These are phyloP conservation scores for Rhabdomys dilectus DNA, from an alignment of 2,113 vertebrate genomes.

Conservation along the genomic window DNA sequence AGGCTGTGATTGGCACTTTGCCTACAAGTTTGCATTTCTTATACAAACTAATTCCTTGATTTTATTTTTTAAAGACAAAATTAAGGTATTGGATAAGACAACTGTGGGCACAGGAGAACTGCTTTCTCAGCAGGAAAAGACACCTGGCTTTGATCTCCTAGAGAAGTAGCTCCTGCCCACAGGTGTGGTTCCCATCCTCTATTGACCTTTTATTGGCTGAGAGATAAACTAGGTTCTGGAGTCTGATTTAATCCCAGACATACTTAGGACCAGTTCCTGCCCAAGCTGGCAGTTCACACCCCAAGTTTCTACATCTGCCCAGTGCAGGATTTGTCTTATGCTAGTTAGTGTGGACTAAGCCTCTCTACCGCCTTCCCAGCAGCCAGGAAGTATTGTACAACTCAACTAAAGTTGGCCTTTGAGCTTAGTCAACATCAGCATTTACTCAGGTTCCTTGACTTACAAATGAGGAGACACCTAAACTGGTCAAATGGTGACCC, in stretches of 20 bases:
- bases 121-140: background rate
- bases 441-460: background rate
- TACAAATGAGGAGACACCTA: background rate
- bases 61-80: conserved; percentile 37
- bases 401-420: background rate
- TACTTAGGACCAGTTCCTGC: background rate
- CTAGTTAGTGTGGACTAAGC: background rate
- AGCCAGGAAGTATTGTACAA: background rate
- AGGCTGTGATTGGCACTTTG: conserved; percentile 5
- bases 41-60: background rate
- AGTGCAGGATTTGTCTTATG: too few species aligned
- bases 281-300: background rate
- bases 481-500: background rate
- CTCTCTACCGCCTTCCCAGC: background rate
- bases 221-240: background rate
- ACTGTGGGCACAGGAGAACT: background rate
- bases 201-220: background rate
- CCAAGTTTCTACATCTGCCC: background rate
- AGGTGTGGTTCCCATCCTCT: background rate
- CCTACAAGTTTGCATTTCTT: background rate
- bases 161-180: background rate
- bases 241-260: background rate
- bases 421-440: background rate
- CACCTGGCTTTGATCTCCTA: background rate
- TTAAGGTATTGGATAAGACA: background rate